These are phyloP conservation scores for Tamias sibiricus DNA, from an alignment of 2,113 vertebrate genomes.

Conservation along the genomic window DNA sequence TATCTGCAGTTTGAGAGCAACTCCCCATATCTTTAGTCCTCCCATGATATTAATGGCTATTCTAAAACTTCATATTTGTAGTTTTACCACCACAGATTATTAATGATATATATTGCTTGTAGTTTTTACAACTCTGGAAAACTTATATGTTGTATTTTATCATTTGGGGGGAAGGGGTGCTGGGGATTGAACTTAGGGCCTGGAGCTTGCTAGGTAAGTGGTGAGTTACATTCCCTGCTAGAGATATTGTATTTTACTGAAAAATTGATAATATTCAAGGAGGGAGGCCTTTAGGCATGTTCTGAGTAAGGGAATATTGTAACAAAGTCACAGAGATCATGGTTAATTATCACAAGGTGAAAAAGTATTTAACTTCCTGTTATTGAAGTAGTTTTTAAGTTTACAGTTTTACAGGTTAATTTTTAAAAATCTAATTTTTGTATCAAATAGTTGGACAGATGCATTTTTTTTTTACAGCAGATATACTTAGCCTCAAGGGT, in stretches of 20 bases:
- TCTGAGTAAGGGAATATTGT: background rate
- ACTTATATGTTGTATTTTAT: background rate
- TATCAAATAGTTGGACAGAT: background rate
- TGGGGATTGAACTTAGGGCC: background rate
- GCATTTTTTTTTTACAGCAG: slow-evolving; percentile 26
- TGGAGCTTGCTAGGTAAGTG: background rate
- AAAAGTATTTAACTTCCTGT: background rate
- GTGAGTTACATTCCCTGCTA: background rate
- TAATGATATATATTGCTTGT: background rate
- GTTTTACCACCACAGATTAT: background rate
- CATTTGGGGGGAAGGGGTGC: too few relatives aligned
- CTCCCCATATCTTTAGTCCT: background rate
- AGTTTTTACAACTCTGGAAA: background rate
- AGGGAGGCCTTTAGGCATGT: background rate
- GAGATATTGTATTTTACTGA: background rate
- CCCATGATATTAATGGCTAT: background rate
- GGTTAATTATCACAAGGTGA: background rate
- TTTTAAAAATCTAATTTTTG: background rate
- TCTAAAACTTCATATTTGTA: background rate
- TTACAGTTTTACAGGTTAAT: background rate
- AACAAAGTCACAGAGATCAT: background rate
- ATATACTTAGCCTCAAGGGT: background rate
- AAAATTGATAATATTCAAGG: background rate
- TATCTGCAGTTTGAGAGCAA: background rate
- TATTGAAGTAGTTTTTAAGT: slow-evolving; percentile 33